Base-by-base conservation (phyloP, 1,140 invertebrate genomes). In the Phymorhynchus buccinoides region DNA sequence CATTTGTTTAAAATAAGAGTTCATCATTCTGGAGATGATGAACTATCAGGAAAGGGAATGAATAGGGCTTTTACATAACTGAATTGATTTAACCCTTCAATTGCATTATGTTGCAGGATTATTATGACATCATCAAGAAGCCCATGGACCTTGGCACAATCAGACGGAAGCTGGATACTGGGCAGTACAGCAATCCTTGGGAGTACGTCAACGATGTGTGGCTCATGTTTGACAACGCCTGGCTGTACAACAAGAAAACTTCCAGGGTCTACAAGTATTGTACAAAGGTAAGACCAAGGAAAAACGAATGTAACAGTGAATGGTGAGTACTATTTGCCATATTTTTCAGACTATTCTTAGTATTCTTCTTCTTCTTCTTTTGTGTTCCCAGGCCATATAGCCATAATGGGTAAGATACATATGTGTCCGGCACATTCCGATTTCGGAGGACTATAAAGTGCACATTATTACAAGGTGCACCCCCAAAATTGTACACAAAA, bases 211-310 rank as follows among this genome's bases (percentile, higher is more conserved):
- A 99, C 91, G 99, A 99, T 94, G 97, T 99, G 1, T 99, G 98
- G 98, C 95, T 99, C 52, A 99, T 99, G 99, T 99, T 99, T 93
- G 98, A 99, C 88, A 99, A 99, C 94, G 99, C 99, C 30, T 99
- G 99, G 99, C 94, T 99, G 9, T 99, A 99, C 92, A 99, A 99
- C 94, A 96, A 97, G 85, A 99, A 99, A 94, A 99, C 98, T 41
- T 99, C 98, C 0, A 95, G 97, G 90, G 99, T 99, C 48, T 99
- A 99, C 94, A 96, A 97, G 94, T 99, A 97, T 93, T 99, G 98
- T 94, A 98, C 98, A 87, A 99, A 99, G 96, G 97, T 99, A 94
- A 52, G 48, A 52, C 48, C 12, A 52, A 52, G 48, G 22, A 52
- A 52, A 52, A 9, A 18, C 2, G 22, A 52, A 18, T 52, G 48